Conservation (phyloP, 2,888 invertebrate genomes). For the Pedicia rivosa region DNA sequence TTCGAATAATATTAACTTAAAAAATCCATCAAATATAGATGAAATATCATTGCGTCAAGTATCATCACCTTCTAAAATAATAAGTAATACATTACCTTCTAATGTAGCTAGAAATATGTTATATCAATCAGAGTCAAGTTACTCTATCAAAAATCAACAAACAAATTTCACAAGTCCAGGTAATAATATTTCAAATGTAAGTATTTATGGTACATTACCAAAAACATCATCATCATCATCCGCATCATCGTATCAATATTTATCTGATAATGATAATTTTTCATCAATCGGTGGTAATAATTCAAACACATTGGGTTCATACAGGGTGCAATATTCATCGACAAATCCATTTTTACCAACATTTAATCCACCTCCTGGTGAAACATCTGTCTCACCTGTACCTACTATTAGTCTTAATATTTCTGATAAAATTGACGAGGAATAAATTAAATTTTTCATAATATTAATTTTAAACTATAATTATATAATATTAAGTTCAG, state of each 20-base stretch:
- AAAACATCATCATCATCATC: slow-evolving; percentile 18
- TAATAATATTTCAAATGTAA: slow-evolving; percentile 13
- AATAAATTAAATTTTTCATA: slow-evolving; percentile 16
- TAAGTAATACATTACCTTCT: slow-evolving; percentile 14
- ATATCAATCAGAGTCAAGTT: slow-evolving; percentile 21
- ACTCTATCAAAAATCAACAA: slow-evolving; percentile 22
- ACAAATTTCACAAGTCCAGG: slow-evolving; percentile 19
- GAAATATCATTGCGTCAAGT: slow-evolving; percentile 6
- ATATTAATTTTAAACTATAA: slow-evolving; percentile 2
- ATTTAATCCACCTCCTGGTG: slow-evolving; percentile 22
- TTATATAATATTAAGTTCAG: too few relatives aligned
- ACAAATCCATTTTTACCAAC: slow-evolving; percentile 32
- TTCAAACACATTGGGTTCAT: slow-evolving; percentile 23
- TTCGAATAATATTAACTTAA: slow-evolving; percentile 11
- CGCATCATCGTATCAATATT: slow-evolving; percentile 18
- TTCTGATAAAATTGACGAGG: slow-evolving; percentile 29
- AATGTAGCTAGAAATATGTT: slow-evolving; percentile 17
- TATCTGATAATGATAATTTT: slow-evolving; percentile 24
- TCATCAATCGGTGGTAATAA: slow-evolving; percentile 15
- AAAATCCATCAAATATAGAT: slow-evolving; percentile 2
- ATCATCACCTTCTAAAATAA: slow-evolving; percentile 9
- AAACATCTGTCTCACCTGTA: slow-evolving; percentile 8
- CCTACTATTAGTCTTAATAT: slow-evolving; percentile 14
- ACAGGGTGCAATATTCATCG: slow-evolving; percentile 31
- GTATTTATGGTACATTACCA: slow-evolving; percentile 29